Evolutionary conservation across 2,888 invertebrate genomes (phyloP), one percentile per base, ranked within the genome.

Genomic region (Seira musarum): DNA sequence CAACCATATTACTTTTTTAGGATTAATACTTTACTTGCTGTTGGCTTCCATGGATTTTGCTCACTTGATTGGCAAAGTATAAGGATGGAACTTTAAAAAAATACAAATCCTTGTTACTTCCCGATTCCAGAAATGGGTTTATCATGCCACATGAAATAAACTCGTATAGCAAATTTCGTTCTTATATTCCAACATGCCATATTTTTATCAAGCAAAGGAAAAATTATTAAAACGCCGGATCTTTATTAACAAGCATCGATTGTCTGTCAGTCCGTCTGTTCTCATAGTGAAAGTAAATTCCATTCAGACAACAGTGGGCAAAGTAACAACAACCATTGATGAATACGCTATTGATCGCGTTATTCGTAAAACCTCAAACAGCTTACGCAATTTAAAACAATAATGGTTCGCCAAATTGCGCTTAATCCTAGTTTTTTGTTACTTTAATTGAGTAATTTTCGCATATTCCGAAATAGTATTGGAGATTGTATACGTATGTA

Each of bases 101-200:
- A 17, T 21, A 60, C 22, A 60, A 60, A 60, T 60, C 13, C 60
- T 21, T 21, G 15, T 10, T 5, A 21, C 2, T 60, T 21, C 60
- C 60, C 60, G 49, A 49, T 49, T 15, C 49, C 6, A 49, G 21
- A 8, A 30, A 30, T 22, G 22, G 21, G n/a, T 60, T 60, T 21
- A 60, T 2, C 60, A 60, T 60, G 19, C 46, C 72, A 53, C 72
- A 64, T 72, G 65, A 72, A 72, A 71, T 21, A 22, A 65, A 72
- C 25, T 72, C 21, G 72, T 72, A 30, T 40, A 72, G 30, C 65
- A 72, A 65, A 49, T 72, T 49, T 49, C 5, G 8, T 64, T 72
- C 57, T 21, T 2, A 30, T 25, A 64, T 65, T 65, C 60, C 13
- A 19, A 60, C 60, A 60, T 60, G 60, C 60, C 60, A 22, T 60